Base-by-base conservation (phyloP, 2,113 vertebrate species). In the Helogale parvula region DNA sequence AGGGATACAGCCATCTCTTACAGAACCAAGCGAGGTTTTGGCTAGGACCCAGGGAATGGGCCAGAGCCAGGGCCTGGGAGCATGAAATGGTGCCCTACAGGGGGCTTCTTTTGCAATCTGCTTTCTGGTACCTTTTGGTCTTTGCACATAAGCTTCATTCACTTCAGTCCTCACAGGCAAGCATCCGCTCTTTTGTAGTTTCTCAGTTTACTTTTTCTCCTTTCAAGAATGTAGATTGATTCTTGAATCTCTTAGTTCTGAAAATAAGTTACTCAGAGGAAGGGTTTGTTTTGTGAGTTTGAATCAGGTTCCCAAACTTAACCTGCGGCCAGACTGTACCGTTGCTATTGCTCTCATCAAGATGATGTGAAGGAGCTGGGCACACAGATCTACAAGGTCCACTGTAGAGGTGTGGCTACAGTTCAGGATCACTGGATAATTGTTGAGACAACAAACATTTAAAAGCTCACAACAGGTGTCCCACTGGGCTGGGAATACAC, bases 81-180 rank as follows among this genome's bases (percentile, higher is more conserved):
- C 15, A 23, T 2, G 29, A 41, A 41, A 10, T 1, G 6, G 7
- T 8, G 5, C 21, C 35, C 29, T 2, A 16, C 5, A 47, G 50
- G 25, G 29, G 7, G 3, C 31, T 85, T 66, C 57, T 31, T 21
- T 38, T 16, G 0, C 2, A 57, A 38, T 14, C 13, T 69, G 16
- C 31, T 63, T 86, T 77, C 69, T 7, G 0, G 23, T 92, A 16
- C 7, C 0, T 68, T 63, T 54, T 76, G 50, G 6, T 15, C 52
- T 83, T 81, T 88, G n/a, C 33, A 72, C 8, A 15, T 52, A 33
- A 66, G 13, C 31, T 45, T 80, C 63, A 23, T 89, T 63, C 9
- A 71, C 45, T 29, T 50, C 71, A 66, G 1, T 17, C 13, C 9
- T 83, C 47, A 17, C 3, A 89, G 17, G 21, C n/a, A 76, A 66